Conservation (phyloP, 2,797 vertebrate species). For the Lepus oiostolus region DNA sequence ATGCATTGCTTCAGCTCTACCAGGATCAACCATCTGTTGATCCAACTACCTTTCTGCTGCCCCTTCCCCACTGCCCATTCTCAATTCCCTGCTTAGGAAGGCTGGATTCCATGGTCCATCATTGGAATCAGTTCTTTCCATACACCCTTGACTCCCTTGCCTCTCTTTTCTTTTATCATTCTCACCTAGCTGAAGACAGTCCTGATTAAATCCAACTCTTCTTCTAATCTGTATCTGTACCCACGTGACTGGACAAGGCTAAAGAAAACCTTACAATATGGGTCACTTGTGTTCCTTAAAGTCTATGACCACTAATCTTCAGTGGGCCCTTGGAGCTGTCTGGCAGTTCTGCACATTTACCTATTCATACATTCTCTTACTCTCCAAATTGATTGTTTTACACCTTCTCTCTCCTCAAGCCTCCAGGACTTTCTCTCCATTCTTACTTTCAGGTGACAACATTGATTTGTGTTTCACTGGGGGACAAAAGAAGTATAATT, state of each 20-base stretch:
- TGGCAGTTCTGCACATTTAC: not conserved
- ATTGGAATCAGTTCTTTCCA: not conserved
- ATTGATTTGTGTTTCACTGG: not conserved
- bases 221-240: not conserved
- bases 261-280: constrained; percentile 4
- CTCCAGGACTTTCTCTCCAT: not conserved
- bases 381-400: not conserved
- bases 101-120: not conserved
- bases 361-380: not conserved
- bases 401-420: not conserved
- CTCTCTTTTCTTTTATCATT: not conserved
- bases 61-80: not conserved
- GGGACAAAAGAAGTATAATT: not conserved
- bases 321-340: not conserved
- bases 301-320: not conserved
- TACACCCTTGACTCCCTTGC: not conserved
- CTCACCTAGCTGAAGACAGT: constrained; percentile 8
- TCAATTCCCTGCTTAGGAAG: not conserved
- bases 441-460: not conserved
- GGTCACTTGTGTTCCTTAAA: constrained; percentile 26
- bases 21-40: not conserved
- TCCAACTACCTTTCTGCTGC: not conserved
- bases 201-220: not conserved
- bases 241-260: not conserved
- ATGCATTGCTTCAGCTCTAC: not conserved